Percentiles rank a stretch among this genome's conserved stretches.
Evolutionary conservation across 2,888 invertebrate species (phyloP).

Genomic region (Nebria brevicollis): DNA sequence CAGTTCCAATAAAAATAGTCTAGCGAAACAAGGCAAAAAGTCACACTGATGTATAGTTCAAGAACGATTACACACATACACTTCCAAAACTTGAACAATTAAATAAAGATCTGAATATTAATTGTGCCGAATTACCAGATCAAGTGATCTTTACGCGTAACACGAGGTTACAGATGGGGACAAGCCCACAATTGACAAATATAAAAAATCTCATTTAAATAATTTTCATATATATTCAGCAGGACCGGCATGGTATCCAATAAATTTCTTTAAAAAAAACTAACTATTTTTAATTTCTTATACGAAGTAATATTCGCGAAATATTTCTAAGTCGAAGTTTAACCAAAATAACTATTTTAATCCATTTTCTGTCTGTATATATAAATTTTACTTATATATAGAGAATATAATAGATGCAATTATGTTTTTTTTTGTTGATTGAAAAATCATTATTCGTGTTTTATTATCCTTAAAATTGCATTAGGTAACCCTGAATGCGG

Average conservation of each 20-base stretch:
- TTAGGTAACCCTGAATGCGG: neutral
- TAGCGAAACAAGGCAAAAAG: neutral
- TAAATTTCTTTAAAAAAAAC: no score
- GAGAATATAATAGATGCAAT: no score
- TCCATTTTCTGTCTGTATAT: no score
- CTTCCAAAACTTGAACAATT: slow-evolving; percentile 27
- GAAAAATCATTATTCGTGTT: no score
- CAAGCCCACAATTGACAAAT: slow-evolving; percentile 9
- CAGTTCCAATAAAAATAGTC: slow-evolving; percentile 6
- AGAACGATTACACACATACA: slow-evolving; percentile 24
- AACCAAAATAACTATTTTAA: no score
- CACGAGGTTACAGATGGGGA: slow-evolving; percentile 10
- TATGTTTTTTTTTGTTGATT: no score
- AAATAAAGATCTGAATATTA: slow-evolving; percentile 40
- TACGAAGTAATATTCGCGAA: no score
- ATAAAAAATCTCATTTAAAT: neutral
- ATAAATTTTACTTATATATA: no score
- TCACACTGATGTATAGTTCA: slow-evolving; percentile 5
- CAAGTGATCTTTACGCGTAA: slow-evolving; percentile 42
- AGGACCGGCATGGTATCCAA: neutral
- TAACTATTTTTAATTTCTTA: no score
- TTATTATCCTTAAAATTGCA: no score
- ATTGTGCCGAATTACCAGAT: slow-evolving; percentile 37
- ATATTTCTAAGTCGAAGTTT: no score
- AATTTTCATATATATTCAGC: neutral